These are phyloP conservation scores for Hassar affinis DNA, from an alignment of 2,113 vertebrate species.

Conservation along the genomic window DNA sequence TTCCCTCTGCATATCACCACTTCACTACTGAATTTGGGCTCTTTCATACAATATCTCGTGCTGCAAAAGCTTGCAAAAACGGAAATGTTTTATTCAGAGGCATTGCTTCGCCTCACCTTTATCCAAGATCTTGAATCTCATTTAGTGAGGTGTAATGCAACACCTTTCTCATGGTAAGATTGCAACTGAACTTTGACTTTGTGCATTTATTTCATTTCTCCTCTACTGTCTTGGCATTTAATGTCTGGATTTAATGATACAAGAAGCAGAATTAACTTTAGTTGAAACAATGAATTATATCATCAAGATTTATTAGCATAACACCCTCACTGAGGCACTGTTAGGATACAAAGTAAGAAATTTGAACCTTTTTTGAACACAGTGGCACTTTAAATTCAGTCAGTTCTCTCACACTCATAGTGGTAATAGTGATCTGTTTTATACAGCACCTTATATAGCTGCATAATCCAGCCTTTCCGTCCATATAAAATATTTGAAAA, in stretches of 20 bases:
- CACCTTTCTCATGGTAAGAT: conserved; percentile 48
- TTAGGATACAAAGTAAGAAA: conserved; percentile 34
- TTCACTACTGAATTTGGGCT: conserved; percentile 32
- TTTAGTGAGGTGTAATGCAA: conserved; percentile 52
- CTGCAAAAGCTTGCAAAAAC: conserved; percentile 37
- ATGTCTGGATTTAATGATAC: conserved; percentile 14
- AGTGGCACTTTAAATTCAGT: neutral
- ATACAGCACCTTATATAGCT: neutral
- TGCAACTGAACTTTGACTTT: conserved; percentile 51
- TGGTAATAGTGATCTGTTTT: neutral
- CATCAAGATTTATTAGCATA: conserved; percentile 32
- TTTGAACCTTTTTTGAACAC: conserved; percentile 11
- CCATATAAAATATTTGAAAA: neutral
- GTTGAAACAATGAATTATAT: conserved; percentile 13
- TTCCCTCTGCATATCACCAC: conserved; percentile 30
- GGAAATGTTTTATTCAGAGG: conserved; percentile 56
- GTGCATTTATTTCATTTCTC: conserved; percentile 40
- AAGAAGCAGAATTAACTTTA: neutral
- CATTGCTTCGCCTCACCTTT: conserved; percentile 39
- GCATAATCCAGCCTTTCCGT: neutral
- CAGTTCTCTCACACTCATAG: neutral
- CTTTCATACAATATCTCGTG: conserved; percentile 46
- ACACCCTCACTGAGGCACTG: conserved; percentile 12
- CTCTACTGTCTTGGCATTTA: neutral
- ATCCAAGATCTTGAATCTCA: conserved; percentile 52